These are phyloP conservation scores for Cybosia mesomella DNA, from an alignment of 2,888 invertebrate genomes.

Conservation along the genomic window DNA sequence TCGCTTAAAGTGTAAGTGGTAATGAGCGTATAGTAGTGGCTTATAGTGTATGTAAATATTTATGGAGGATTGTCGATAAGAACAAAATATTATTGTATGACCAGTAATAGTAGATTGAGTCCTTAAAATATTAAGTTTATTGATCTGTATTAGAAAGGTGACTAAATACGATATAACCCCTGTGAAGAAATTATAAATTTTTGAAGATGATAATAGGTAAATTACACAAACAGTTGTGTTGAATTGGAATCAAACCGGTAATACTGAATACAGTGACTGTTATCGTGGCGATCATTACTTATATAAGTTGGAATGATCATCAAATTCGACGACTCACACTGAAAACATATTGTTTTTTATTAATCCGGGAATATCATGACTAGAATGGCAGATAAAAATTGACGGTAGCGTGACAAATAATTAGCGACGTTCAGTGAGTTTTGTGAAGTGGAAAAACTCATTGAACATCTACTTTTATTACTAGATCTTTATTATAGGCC, in stretches of 20 bases:
- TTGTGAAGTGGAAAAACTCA: too few relatives aligned
- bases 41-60: slow-evolving; percentile 8
- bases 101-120: background rate
- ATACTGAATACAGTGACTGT: too few relatives aligned
- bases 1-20: background rate
- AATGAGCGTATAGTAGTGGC: background rate
- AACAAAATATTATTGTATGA: slow-evolving; percentile 6
- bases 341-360: too few relatives aligned
- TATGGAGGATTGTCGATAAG: background rate
- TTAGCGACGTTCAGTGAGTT: too few relatives aligned
- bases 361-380: too few relatives aligned
- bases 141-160: slow-evolving; percentile 6
- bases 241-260: background rate
- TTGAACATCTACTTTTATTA: too few relatives aligned
- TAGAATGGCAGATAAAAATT: too few relatives aligned
- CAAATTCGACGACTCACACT: too few relatives aligned
- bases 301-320: too few relatives aligned
- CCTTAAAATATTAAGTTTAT: background rate
- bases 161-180: background rate
- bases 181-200: background rate
- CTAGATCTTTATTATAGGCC: too few relatives aligned
- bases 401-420: too few relatives aligned
- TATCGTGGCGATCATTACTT: too few relatives aligned
- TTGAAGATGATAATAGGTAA: background rate
- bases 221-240: background rate